Percentiles rank a stretch among this genome's conserved stretches.
These are phyloP conservation scores for Electrophaes corylata DNA, from an alignment of 2,888 invertebrate genomes.

Conservation along the genomic window DNA sequence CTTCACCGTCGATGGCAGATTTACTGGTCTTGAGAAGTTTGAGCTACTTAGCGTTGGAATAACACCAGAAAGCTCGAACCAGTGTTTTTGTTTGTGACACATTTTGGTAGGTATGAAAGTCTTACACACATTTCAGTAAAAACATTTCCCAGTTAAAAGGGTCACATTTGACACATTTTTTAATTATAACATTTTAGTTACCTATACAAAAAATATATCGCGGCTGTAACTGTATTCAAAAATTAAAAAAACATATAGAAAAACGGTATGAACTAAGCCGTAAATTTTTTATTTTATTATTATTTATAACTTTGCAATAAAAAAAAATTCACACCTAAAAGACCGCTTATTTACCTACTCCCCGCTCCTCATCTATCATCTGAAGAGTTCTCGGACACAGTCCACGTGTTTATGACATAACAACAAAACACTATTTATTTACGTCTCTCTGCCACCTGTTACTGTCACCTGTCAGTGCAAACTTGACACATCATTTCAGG, in stretches of 20 bases:
- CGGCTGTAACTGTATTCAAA: too few species aligned
- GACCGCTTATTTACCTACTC: neutral
- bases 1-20: slow-evolving; percentile 25
- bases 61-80: neutral
- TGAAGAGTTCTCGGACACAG: slow-evolving; percentile 1
- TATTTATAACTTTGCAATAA: neutral
- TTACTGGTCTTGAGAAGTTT: slow-evolving; percentile 19
- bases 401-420: slow-evolving; percentile 20
- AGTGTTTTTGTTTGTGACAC: neutral
- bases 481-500: slow-evolving; percentile 36
- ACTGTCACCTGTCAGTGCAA: slow-evolving; percentile 32
- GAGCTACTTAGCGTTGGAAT: neutral
- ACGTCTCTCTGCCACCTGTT: slow-evolving; percentile 28
- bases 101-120: too few species aligned
- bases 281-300: too few species aligned
- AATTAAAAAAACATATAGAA: too few species aligned
- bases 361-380: slow-evolving; percentile 12
- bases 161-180: too few species aligned
- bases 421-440: slow-evolving; percentile 35
- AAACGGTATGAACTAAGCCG: too few species aligned
- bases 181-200: too few species aligned
- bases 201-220: too few species aligned
- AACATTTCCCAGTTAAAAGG: too few species aligned
- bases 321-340: neutral
- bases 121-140: too few species aligned